Evolutionary conservation across 2,888 invertebrate species (phyloP), one percentile per base, ranked within the genome.

Genomic region (Geotrupes spiniger): DNA sequence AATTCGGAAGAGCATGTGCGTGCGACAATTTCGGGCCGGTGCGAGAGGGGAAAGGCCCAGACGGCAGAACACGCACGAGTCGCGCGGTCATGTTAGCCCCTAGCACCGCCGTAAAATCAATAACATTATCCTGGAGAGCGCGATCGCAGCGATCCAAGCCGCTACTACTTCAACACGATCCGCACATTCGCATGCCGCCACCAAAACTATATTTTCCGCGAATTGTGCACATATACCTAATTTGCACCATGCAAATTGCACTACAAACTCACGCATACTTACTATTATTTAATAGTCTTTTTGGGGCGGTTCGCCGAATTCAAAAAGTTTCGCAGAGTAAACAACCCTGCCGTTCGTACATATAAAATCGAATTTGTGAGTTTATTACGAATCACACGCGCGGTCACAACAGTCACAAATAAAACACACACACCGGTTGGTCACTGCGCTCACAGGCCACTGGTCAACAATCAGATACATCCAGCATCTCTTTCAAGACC

Each of bases 91-190:
- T 58, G 58, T 60, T 55, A 59, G 58, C 56, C 60, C 60, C 62
- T 56, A 62, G 56, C 58, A 64, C 61, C 62, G 59, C 59, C 63
- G 66, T 66, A 70, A 71, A 71, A 71, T 71, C 71, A 70, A 71
- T 71, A 71, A 68, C 63, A 67, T 64, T 63, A 64, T 66, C 63
- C 64, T 61, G 62, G 61, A 62, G 60, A 63, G 64, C 65, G 64
- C 67, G 63, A 63, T 60, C 59, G 64, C 64, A 54, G 56, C 59
- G 57, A 53, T 57, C 57, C 60, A 48, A 29, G 39, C 38, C 36
- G 41, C 46, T 36, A 38, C 43, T 43, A 38, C 31, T 39, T 36
- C 40, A 28, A 38, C 17, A 39, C 44, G 37, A 49, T 43, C 44
- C 33, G 33, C 8, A 3, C 2, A 14, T 33, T 33, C 33, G n/a